Base-by-base conservation (phyloP, 2,888 invertebrate species). In the Lochmaea capreae region DNA sequence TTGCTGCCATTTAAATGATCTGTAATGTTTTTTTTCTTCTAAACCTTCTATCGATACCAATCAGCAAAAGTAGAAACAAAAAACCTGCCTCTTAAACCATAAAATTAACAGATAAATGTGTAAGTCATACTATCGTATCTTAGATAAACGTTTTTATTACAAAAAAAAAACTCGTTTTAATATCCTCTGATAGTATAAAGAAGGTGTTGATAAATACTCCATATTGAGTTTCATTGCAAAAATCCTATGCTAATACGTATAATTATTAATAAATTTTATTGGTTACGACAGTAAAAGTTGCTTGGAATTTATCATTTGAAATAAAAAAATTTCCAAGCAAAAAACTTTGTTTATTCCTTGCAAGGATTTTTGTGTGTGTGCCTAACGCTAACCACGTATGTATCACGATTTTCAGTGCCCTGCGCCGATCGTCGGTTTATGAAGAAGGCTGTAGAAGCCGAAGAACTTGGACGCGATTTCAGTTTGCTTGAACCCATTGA, bases 131-230 rank as follows among this genome's bases (percentile, higher is more conserved):
- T 33, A 33, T 33, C 26, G 26, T 33, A 33, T 33, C 26, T 33
- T 33, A 33, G 5, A 33, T 33, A 33, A 33, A 33, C 26, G 2
- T 33, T 33, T 33, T 33, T 33, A 33, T n/a, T 2, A 39, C 18
- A 18, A 8, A 11, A 26, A 66, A 71, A 67, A 71, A 74, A 74
- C 74, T 43, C 11, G 71, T 71, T 71, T 74, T 26, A 59, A 65
- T 33, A 58, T 42, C 57, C 59, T 33, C 58, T n/a, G 39, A 39
- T 22, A 67, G 67, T 58, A 65, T 73, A 69, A 71, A 18, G 74
- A 67, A 74, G 74, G 74, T 74, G 74, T 74, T 71, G 71, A 74
- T 74, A 67, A 71, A 46, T 65, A 39, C n/a, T 59, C 43, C 26
- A 62, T 68, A 68, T 65, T 42, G 71, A 57, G 39, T 74, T 74